These are phyloP conservation scores for Columba janthina DNA, from an alignment of 2,113 vertebrate species.

Conservation along the genomic window DNA sequence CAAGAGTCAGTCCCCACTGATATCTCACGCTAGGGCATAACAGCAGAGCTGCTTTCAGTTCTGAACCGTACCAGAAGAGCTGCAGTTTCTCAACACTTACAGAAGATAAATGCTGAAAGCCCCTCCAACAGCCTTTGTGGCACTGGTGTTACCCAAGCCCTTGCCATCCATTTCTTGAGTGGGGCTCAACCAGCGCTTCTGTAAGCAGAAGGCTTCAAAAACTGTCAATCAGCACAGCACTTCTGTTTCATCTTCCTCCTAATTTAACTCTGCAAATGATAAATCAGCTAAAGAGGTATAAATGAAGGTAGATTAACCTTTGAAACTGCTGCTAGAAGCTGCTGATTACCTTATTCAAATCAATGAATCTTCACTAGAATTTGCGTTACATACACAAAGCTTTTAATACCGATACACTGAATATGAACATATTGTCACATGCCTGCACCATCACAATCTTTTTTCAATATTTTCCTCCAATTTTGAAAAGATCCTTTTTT, in stretches of 20 bases:
- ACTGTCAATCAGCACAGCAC: background rate
- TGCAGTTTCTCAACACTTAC: background rate
- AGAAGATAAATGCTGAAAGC: background rate
- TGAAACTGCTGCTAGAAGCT: background rate
- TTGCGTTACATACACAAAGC: background rate
- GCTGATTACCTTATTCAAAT: background rate
- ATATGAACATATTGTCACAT: background rate
- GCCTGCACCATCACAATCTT: background rate
- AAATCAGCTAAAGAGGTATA: background rate
- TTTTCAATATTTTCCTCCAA: background rate
- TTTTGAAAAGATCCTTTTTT: background rate
- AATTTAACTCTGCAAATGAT: background rate
- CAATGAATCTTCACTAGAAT: background rate
- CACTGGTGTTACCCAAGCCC: background rate
- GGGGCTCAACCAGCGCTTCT: background rate
- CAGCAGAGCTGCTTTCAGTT: background rate
- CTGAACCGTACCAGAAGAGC: accelerated
- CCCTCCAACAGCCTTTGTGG: background rate
- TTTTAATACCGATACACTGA: background rate
- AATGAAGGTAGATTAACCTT: constrained; percentile 19
- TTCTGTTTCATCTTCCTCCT: background rate
- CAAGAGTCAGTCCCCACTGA: background rate
- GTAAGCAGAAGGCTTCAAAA: background rate
- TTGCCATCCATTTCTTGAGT: background rate
- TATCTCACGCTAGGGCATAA: background rate